phyloP scores from a whole-genome alignment of 2,888 invertebrate genomes.

The Lasioglossum calceatum region DNA sequence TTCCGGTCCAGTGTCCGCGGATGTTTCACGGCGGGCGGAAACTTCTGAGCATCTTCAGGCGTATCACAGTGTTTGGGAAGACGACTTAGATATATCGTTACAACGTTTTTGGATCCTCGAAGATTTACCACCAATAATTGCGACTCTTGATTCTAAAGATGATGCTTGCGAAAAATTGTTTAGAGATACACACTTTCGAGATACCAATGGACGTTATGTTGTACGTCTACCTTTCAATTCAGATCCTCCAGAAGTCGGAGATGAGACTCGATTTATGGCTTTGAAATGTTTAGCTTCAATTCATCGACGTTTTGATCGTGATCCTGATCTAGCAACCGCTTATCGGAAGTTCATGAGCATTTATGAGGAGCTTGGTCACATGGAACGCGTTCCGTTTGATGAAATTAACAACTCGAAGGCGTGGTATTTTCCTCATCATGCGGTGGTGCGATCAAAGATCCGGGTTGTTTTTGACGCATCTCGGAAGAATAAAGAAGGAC shows the following conservation, averaged over 20 bases:
- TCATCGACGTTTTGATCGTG: no score
- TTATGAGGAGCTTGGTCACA: neutral
- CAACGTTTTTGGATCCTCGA: constrained; percentile 1
- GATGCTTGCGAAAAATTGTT: neutral
- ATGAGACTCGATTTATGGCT: neutral
- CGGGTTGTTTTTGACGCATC: neutral
- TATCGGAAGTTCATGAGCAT: neutral
- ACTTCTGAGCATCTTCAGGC: no score
- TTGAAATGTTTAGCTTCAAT: neutral
- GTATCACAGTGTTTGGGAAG: no score
- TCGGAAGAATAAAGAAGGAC: no score
- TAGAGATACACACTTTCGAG: neutral
- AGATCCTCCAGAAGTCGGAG: neutral
- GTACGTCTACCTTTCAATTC: neutral
- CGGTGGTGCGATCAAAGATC: neutral
- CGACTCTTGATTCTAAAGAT: neutral
- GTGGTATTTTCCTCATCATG: neutral
- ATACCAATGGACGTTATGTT: neutral
- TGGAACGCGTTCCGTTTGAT: neutral
- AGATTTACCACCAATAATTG: neutral
- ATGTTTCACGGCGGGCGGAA: no score
- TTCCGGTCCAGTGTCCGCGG: no score
- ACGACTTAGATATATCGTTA: neutral
- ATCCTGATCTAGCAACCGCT: neutral
- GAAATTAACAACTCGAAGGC: neutral